These are phyloP conservation scores for Progne subis DNA, from an alignment of 2,113 vertebrate genomes.

Conservation along the genomic window DNA sequence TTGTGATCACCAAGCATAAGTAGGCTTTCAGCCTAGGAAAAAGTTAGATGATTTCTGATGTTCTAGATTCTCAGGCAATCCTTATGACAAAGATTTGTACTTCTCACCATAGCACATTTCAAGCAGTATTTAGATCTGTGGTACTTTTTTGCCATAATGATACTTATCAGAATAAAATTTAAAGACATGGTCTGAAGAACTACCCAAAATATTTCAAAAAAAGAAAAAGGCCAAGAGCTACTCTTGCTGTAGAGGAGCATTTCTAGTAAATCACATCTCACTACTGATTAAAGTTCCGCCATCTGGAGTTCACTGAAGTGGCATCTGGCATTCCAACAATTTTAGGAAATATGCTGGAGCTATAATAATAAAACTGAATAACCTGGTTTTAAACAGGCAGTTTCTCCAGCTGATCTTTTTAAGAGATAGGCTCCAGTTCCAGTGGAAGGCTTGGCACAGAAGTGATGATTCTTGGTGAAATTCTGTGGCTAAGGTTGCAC, in stretches of 20 bases:
- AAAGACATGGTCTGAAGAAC: not conserved
- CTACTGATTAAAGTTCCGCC: constrained; percentile 43
- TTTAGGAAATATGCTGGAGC: constrained; percentile 47
- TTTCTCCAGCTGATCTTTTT: constrained; percentile 6
- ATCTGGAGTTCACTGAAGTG: constrained; percentile 36
- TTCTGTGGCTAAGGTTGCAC: not conserved
- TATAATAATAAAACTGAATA: not conserved
- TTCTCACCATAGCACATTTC: not conserved
- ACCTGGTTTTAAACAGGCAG: constrained; percentile 12
- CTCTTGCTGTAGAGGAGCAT: constrained; percentile 1
- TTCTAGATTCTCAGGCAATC: not conserved
- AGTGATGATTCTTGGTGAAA: not conserved
- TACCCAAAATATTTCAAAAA: not conserved
- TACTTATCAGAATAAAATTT: not conserved
- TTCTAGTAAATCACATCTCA: constrained; percentile 43
- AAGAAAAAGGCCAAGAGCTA: not conserved
- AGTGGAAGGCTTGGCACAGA: not conserved
- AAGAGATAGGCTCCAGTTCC: not conserved
- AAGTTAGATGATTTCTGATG: not conserved
- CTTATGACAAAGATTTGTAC: not conserved
- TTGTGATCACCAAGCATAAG: not conserved
- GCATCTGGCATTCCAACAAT: constrained; percentile 37
- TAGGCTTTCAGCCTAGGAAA: not conserved
- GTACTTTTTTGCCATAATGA: not conserved
- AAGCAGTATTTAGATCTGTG: not conserved